These are phyloP conservation scores for Poeciliopsis gracilis DNA, from an alignment of 2,797 vertebrate genomes.

Conservation along the genomic window DNA sequence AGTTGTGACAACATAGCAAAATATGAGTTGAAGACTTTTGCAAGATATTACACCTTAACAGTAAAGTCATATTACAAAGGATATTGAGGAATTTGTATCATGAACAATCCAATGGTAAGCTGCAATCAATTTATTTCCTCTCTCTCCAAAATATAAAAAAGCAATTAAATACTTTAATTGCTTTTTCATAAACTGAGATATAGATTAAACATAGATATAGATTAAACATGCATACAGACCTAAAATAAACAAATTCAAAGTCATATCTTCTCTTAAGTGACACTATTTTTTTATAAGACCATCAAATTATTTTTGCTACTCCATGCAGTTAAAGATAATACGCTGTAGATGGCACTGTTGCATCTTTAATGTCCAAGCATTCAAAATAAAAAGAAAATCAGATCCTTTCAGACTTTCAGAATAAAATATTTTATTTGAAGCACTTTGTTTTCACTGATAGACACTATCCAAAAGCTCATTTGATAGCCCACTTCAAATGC, in stretches of 20 bases:
- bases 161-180: background rate
- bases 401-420: slow-evolving; percentile 38
- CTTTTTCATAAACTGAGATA: background rate
- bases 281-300: background rate
- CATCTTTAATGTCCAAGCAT: background rate
- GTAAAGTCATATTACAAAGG: background rate
- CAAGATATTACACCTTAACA: background rate
- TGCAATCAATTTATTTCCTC: background rate
- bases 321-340: background rate
- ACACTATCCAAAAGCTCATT: slow-evolving; percentile 75
- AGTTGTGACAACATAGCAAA: background rate
- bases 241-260: background rate
- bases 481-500: slow-evolving; percentile 56
- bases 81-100: background rate
- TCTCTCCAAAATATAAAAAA: background rate
- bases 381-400: background rate
- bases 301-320: background rate
- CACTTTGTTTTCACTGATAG: slow-evolving; percentile 70
- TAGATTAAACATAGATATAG: background rate
- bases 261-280: no score
- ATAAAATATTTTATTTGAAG: slow-evolving; percentile 81
- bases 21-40: background rate
- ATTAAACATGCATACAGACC: background rate
- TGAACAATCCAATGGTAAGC: background rate
- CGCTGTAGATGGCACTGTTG: slow-evolving; percentile 59